Evolutionary conservation across 2,888 invertebrate species (phyloP), one percentile per base, ranked within the genome.

Genomic region (Eupithecia abbreviata): DNA sequence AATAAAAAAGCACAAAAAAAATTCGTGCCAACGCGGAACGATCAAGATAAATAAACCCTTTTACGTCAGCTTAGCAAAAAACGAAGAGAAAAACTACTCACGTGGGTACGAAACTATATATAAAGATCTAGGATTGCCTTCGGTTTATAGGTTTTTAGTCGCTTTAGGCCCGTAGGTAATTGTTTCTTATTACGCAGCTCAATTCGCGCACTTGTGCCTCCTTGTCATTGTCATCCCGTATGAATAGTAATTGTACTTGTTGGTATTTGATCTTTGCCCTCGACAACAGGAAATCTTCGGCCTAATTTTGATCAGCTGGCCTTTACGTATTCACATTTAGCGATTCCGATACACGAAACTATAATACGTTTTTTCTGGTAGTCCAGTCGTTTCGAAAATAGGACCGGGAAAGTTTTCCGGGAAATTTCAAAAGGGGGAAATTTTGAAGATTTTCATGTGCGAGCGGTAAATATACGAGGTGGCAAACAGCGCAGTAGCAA

Each of bases 191-290:
- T 73, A 47, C 2, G 10, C 10, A 71, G 72, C 18, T 15, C 69
- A 47, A 73, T 70, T 62, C 51, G 65, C 73, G 9, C 73, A 73
- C 71, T 73, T 55, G 73, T 30, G 75, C 43, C 45, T 51, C 49
- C 15, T 75, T 51, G 75, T 55, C 72, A 66, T 45, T 30, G 51
- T 76, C 18, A 71, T 30, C 42, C 51, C 42, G 49, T 41, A 30
- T 9, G 62, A 43, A n/a, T 72, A 72, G 41, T 9, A 7, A 67
- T 13, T 45, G 43, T 71, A 51, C 66, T 69, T 51, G 71, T 71
- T 42, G 42, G 66, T 42, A 71, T 71, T 4, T 75, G 73, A 78
- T 78, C 73, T 78, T 73, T 75, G 75, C 67, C 73, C 75, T 73
- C 71, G 49, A n/a, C 71, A 72, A 72, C 66, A 58, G 58, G 42